Evolutionary conservation across 2,797 vertebrate genomes (phyloP).

Genomic region (Macrochelys suwanniensis): DNA sequence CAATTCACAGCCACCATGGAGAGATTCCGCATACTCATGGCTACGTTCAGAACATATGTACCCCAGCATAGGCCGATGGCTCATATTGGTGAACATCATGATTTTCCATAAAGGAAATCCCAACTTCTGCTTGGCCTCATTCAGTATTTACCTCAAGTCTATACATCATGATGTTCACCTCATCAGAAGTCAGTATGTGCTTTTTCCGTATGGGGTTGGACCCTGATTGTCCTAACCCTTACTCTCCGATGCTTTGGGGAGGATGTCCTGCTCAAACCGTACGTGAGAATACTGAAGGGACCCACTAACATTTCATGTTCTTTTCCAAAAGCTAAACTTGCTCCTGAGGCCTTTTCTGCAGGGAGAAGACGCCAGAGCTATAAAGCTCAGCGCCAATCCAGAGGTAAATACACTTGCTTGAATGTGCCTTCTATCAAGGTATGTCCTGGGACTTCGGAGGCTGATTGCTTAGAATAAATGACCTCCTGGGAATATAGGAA

Average conservation of each 20-base stretch:
- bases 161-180: neutral
- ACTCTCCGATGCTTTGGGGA: neutral
- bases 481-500: neutral
- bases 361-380: neutral
- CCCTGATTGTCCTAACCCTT: neutral
- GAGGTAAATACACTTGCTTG: constrained; percentile 28
- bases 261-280: neutral
- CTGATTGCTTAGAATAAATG: neutral
- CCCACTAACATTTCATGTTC: rapidly evolving
- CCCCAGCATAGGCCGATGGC: neutral
- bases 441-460: neutral
- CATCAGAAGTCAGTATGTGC: neutral
- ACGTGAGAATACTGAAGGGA: neutral
- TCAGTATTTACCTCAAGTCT: neutral
- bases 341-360: constrained; percentile 38
- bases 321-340: neutral
- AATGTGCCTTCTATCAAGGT: neutral
- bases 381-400: neutral
- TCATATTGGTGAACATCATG: neutral
- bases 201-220: neutral
- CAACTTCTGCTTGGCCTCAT: neutral
- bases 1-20: neutral
- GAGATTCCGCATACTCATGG: neutral
- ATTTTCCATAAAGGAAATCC: neutral
- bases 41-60: neutral